Percentiles rank a stretch among this genome's conserved stretches.
Conservation (phyloP, 2,797 vertebrate genomes). For the Macroramphosus scolopax region DNA sequence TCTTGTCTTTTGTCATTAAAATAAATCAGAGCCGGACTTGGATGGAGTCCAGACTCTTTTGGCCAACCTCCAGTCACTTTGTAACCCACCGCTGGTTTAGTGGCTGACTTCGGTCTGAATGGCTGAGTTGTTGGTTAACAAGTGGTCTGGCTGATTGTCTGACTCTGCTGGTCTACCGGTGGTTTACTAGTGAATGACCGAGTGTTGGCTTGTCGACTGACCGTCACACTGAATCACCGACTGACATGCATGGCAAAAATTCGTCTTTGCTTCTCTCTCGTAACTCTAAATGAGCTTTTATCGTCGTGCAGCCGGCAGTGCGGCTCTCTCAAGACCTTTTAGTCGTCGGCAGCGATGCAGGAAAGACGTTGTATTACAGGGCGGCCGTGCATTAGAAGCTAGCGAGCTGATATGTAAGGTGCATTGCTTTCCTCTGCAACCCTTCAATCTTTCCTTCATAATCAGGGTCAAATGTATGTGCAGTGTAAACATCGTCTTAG, state of each 20-base stretch:
- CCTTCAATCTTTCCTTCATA: slow-evolving; percentile 21
- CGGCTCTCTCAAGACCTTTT: slow-evolving; percentile 9
- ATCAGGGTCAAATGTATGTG: too few species aligned
- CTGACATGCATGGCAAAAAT: slow-evolving; percentile 16
- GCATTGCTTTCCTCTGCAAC: slow-evolving; percentile 23
- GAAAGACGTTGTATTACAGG: too few species aligned
- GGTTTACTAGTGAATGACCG: background rate
- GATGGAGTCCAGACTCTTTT: slow-evolving; percentile 49
- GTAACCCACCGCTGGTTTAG: slow-evolving; percentile 55
- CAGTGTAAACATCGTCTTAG: too few species aligned
- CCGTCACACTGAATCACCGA: slow-evolving; percentile 10
- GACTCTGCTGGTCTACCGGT: slow-evolving; percentile 6
- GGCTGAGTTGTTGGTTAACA: background rate
- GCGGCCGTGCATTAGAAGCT: too few species aligned
- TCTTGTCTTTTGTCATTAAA: slow-evolving; percentile 63
- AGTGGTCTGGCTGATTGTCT: slow-evolving; percentile 24
- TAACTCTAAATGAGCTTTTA: slow-evolving; percentile 14
- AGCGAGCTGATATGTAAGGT: slow-evolving; percentile 19
- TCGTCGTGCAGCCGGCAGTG: slow-evolving; percentile 10
- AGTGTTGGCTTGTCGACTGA: slow-evolving; percentile 6
- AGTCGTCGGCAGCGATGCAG: slow-evolving; percentile 13
- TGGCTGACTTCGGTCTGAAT: slow-evolving; percentile 26
- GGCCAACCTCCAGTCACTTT: slow-evolving; percentile 59
- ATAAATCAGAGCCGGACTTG: slow-evolving; percentile 61
- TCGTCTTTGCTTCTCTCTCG: slow-evolving; percentile 4